Evolutionary conservation across 2,113 vertebrate species (phyloP), one percentile per base, ranked within the genome.

Genomic region (Silurus asotus): DNA sequence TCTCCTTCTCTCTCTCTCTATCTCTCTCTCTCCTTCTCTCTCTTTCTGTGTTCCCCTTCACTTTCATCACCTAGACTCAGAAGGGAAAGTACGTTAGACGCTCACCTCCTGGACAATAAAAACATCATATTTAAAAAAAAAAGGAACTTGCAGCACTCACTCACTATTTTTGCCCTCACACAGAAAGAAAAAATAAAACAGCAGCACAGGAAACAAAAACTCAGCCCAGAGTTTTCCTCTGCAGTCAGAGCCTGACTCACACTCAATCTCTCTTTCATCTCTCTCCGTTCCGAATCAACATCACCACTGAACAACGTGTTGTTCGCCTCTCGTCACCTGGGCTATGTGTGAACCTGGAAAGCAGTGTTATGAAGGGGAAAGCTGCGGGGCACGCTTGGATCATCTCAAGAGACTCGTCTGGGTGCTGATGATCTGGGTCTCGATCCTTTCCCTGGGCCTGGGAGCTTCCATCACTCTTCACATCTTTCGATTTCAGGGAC

Each of bases 301-400:
- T 3, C 28, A 45, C 28, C 25, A 59, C 56, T 59, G 15, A 1
- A 3, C 15, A 10, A 15, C 5, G 56, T 20, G 55, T 17, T 1
- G 55, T 79, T 9, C 2, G 25, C 45, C 9, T 45, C 14, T 59
- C 17, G 8, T 28, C 11, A 56, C 56, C 77, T 79, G 77, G 77
- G 56, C 77, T 79, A 79, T 79, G 77, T 79, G 77, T 45, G 55
- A 79, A 79, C 59, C 77, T 79, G 77, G 53, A 79, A 79, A 79
- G 77, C 25, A 59, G 55, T 79, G 77, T 59, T 45, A 11, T 45
- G 77, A 79, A 45, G 77, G 77, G 14, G 25, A 79, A 59, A 45
- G 77, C 77, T 79, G 8, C 9, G 56, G 15, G 56, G 17, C 8
- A 59, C 56, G 56, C 2, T 25, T 79, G 55, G 77, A 79, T 45